Conservation (phyloP, 2,888 invertebrate species). For the Drosophila siamana region DNA sequence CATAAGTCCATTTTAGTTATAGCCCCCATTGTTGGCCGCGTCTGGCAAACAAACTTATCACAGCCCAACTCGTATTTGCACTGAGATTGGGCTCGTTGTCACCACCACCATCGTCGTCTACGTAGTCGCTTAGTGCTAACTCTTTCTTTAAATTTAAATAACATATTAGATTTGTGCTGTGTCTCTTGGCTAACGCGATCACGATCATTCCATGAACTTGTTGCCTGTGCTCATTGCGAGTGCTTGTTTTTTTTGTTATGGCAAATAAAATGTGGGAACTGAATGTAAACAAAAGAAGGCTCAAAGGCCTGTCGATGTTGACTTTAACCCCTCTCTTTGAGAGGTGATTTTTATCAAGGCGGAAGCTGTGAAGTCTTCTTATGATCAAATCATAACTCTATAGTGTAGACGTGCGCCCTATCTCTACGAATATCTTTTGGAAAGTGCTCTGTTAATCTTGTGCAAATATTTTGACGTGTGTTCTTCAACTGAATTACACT, state of each 20-base stretch:
- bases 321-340: not conserved
- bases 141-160: constrained; percentile 33
- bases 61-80: constrained; percentile 31
- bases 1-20: constrained; percentile 62
- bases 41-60: constrained; percentile 51
- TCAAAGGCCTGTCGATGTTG: not conserved
- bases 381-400: constrained; percentile 1
- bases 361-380: constrained; percentile 25
- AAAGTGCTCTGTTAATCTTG: not conserved
- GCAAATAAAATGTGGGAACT: constrained; percentile 41
- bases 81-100: constrained; percentile 13
- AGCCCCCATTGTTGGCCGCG: constrained; percentile 28
- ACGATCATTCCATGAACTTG: constrained; percentile 20
- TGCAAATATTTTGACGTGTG: constrained; percentile 42
- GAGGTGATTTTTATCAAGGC: not conserved
- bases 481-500: not conserved
- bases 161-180: constrained; percentile 9
- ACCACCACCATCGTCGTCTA: not conserved
- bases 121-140: constrained; percentile 12
- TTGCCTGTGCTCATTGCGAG: constrained; percentile 10
- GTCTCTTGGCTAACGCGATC: not conserved
- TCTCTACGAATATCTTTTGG: not conserved
- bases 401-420: not conserved
- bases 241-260: constrained; percentile 11
- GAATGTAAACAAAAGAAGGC: constrained; percentile 26